Conservation (phyloP, 2,113 vertebrate genomes). For the Oryzias melastigma region DNA sequence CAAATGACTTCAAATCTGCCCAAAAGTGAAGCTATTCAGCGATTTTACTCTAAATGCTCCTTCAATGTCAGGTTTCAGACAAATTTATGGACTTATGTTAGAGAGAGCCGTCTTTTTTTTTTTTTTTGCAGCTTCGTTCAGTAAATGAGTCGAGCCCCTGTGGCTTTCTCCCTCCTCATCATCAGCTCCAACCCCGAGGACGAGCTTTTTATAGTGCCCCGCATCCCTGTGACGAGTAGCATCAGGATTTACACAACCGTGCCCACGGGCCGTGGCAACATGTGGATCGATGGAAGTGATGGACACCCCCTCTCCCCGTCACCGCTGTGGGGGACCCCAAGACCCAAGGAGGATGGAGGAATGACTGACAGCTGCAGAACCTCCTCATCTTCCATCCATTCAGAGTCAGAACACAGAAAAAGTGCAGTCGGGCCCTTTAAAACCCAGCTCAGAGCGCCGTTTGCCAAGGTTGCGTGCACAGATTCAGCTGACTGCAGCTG, state of each 20-base stretch:
- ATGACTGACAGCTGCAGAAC: slow-evolving; percentile 16
- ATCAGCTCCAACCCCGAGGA: slow-evolving; percentile 28
- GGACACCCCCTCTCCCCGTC: slow-evolving; percentile 1
- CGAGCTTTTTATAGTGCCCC: slow-evolving; percentile 15
- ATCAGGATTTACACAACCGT: slow-evolving; percentile 9
- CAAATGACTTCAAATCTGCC: slow-evolving; percentile 23
- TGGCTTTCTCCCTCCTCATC: slow-evolving; percentile 4
- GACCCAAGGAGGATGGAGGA: slow-evolving; percentile 16
- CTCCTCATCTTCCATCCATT: slow-evolving; percentile 9
- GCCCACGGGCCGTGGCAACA: slow-evolving; percentile 22
- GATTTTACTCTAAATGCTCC: neutral
- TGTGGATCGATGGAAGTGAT: slow-evolving; percentile 36
- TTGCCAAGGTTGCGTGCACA: slow-evolving; percentile 12
- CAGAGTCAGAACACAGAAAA: slow-evolving; percentile 24
- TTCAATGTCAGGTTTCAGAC: no score
- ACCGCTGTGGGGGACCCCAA: slow-evolving; percentile 12
- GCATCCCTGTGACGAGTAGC: slow-evolving; percentile 11
- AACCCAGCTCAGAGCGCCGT: slow-evolving; percentile 16
- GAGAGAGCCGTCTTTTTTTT: no score
- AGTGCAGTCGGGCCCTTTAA: slow-evolving; percentile 2
- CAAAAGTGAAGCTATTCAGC: slow-evolving; percentile 4
- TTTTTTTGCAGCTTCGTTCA: neutral
- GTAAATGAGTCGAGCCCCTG: slow-evolving; percentile 5
- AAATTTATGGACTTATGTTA: no score
- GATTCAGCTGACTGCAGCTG: slow-evolving; percentile 34